phyloP scores from a whole-genome alignment of 2,797 vertebrate genomes.

The Lepus oiostolus region DNA sequence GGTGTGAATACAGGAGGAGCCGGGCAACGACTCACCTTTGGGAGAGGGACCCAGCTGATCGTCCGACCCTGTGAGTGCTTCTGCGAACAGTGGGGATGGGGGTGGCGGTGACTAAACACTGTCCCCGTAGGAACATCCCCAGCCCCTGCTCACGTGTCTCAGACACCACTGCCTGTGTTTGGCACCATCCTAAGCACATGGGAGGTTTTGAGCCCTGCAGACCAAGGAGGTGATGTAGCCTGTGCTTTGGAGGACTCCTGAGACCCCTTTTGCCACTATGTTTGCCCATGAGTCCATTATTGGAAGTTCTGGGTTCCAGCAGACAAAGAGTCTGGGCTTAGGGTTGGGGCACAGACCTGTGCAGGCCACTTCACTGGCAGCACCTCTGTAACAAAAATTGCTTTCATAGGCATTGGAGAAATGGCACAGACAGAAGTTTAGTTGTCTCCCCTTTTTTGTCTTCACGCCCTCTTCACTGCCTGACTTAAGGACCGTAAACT shows the following conservation, averaged over 20 bases:
- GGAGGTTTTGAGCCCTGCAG: neutral
- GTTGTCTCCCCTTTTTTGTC: conserved; percentile 52
- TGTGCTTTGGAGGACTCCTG: neutral
- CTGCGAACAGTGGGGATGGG: neutral
- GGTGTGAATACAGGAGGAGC: conserved; percentile 34
- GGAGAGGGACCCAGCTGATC: conserved; percentile 75
- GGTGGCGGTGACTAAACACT: neutral
- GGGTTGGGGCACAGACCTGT: neutral
- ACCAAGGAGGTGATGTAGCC: neutral
- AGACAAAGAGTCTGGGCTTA: conserved; percentile 18
- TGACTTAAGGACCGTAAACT: conserved; percentile 47
- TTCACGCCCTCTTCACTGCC: neutral
- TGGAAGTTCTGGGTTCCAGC: neutral
- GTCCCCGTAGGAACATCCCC: neutral
- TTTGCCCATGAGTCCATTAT: neutral
- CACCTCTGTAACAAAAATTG: conserved; percentile 2
- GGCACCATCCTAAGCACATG: neutral
- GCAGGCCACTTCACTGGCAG: neutral
- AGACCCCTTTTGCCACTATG: neutral
- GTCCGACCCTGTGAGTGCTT: conserved; percentile 75
- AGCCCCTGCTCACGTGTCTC: neutral
- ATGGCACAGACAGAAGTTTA: neutral
- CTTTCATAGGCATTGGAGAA: conserved; percentile 15
- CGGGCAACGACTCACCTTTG: conserved; percentile 59
- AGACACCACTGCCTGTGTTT: fast-evolving